Base-by-base conservation (phyloP, 1,140 invertebrate genomes). In the Macrocentrus cingulum region DNA sequence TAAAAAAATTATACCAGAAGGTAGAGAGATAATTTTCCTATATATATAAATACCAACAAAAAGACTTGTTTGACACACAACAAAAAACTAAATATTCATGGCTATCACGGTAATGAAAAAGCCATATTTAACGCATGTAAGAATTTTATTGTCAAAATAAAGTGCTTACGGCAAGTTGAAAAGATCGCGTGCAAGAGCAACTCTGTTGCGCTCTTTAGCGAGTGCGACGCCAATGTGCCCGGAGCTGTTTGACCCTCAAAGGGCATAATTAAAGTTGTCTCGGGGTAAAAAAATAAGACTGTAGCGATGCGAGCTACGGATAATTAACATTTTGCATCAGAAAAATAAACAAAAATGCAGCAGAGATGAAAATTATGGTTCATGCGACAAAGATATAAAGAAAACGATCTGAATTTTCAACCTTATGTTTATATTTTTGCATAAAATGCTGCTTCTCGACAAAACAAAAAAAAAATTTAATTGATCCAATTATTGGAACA, bases 181-280 rank as follows among this genome's bases (percentile, higher is more conserved):
- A 29, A 9, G 25, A 29, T 29, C 25, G 25, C 25, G 25, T 39
- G 36, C 3, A 11, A 39, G 13, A 15, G 36, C 13, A 39, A 39
- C 13, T n/a, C 11, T 39, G 7, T 39, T 13, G 36, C 13, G 3
- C 36, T 39, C 13, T 3, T 39, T 49, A 18, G 9, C 2, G n/a
- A 4, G 2, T 34, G 20, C 20, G 22, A 39, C 5, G 39, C 19
- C 34, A 57, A 37, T 16, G 39, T 4, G 19, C 49, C 25, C 9
- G 13, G n/a, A 9, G 25, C 22, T 25, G 39, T 42, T 29, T 42
- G 44, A 29, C 37, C 37, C 11, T 61, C 59, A 42, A 45, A 45
- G 52, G 60, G 57, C 44, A 61, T 66, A 69, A 70, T 70, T 70
- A 69, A 68, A 63, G 57, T 66, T 61, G 64, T 63, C 66, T 55